phyloP scores from a whole-genome alignment of 2,888 invertebrate species.

The Drosophila pseudotalamancana region DNA sequence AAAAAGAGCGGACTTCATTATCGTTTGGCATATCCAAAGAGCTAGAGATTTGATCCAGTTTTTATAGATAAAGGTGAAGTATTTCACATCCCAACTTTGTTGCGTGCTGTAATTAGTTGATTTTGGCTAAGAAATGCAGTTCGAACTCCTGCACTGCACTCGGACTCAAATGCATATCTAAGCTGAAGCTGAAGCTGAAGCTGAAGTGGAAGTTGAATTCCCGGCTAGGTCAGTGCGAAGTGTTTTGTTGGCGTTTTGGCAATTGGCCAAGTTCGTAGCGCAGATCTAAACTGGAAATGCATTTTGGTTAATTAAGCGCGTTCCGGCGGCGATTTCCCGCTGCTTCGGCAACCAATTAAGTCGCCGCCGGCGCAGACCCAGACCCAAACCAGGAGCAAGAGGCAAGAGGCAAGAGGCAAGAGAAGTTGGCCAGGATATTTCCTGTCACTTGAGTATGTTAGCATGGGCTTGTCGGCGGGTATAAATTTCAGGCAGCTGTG shows the following conservation, averaged over 20 bases:
- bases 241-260: slow-evolving; percentile 39
- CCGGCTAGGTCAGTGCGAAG: slow-evolving; percentile 29
- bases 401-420: slow-evolving; percentile 1
- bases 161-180: slow-evolving; percentile 58
- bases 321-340: slow-evolving; percentile 75
- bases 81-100: slow-evolving; percentile 9
- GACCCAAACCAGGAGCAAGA: slow-evolving; percentile 25
- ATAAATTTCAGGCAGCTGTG: slow-evolving; percentile 69
- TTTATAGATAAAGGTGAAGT: neutral
- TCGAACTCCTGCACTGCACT: slow-evolving; percentile 19
- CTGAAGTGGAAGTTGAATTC: slow-evolving; percentile 26
- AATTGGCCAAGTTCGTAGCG: slow-evolving; percentile 51
- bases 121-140: slow-evolving; percentile 25
- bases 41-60: neutral
- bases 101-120: slow-evolving; percentile 46
- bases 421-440: slow-evolving; percentile 64
- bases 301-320: slow-evolving; percentile 77
- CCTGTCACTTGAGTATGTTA: slow-evolving; percentile 50
- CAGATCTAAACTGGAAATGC: slow-evolving; percentile 65
- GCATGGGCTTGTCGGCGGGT: slow-evolving; percentile 48
- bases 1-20: neutral
- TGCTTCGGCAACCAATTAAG: slow-evolving; percentile 76
- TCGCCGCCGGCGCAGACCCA: slow-evolving; percentile 53
- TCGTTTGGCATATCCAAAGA: neutral
- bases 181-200: slow-evolving; percentile 18